Conservation (phyloP, 2,888 invertebrate genomes). For the Bembecia ichneumoniformis region DNA sequence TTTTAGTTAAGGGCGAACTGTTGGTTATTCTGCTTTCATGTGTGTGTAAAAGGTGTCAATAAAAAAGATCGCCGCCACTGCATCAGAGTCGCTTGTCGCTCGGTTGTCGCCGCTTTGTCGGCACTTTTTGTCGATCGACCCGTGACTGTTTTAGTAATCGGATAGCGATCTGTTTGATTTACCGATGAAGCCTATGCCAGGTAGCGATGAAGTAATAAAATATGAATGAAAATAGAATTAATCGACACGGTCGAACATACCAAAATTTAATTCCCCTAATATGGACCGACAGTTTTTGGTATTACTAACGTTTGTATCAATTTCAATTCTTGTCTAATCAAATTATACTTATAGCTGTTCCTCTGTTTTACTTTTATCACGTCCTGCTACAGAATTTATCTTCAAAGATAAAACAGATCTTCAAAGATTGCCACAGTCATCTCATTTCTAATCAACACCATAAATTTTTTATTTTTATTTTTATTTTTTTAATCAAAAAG, state of each 20-base stretch:
- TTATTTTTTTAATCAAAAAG: no score
- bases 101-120: conserved; percentile 52
- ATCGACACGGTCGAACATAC: conserved; percentile 7
- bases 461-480: no score
- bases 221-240: conserved; percentile 26
- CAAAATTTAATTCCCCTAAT: conserved; percentile 28
- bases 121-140: conserved; percentile 52
- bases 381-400: no score
- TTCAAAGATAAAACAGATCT: no score
- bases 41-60: conserved; percentile 19
- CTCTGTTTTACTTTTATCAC: no score
- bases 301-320: background rate
- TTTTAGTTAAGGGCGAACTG: no score
- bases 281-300: conserved; percentile 8
- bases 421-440: no score
- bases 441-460: no score
- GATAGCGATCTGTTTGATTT: conserved; percentile 50
- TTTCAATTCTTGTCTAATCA: background rate
- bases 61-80: conserved; percentile 45
- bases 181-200: conserved; percentile 41
- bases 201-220: conserved; percentile 56
- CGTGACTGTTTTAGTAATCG: conserved; percentile 69
- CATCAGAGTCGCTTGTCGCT: conserved; percentile 27
- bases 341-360: no score
- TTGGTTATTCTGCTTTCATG: conserved; percentile 6